A percentile compares a stretch with the other conserved stretches of the same genome.
phyloP scores from a whole-genome alignment of 2,113 vertebrate genomes.

The Myotis davidii region DNA sequence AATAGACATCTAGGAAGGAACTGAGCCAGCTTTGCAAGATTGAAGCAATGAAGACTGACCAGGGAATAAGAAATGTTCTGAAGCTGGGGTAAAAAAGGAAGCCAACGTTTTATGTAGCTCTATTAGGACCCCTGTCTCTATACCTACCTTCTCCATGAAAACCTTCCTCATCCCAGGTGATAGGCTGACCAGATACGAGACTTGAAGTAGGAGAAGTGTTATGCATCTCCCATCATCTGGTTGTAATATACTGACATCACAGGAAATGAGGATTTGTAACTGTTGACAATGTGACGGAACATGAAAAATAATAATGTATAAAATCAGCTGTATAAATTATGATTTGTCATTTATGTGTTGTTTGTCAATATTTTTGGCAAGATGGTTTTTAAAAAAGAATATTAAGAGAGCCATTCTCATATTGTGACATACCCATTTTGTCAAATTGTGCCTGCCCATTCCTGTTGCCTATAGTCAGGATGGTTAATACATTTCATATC shows the following conservation, averaged over 20 bases:
- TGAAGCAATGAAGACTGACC: neutral
- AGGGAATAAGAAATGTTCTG: neutral
- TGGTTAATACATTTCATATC: neutral
- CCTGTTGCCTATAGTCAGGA: neutral
- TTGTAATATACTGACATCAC: neutral
- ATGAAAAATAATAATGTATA: neutral
- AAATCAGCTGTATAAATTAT: neutral
- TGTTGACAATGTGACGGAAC: constrained; percentile 29
- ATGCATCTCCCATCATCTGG: neutral
- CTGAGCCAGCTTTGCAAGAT: neutral
- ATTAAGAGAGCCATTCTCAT: neutral
- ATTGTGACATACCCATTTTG: neutral
- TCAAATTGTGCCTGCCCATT: neutral
- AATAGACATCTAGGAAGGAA: neutral
- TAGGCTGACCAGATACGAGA: neutral
- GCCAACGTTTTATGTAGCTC: neutral
- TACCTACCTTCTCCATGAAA: neutral
- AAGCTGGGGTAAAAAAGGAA: neutral
- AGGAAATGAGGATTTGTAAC: neutral
- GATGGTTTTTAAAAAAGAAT: neutral
- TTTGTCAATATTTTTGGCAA: constrained; percentile 1
- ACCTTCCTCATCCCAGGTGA: neutral
- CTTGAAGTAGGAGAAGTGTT: neutral
- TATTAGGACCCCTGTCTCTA: neutral
- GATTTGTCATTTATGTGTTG: neutral